These are phyloP conservation scores for Anguilla obscura DNA, from an alignment of 2,797 vertebrate species.

Conservation along the genomic window DNA sequence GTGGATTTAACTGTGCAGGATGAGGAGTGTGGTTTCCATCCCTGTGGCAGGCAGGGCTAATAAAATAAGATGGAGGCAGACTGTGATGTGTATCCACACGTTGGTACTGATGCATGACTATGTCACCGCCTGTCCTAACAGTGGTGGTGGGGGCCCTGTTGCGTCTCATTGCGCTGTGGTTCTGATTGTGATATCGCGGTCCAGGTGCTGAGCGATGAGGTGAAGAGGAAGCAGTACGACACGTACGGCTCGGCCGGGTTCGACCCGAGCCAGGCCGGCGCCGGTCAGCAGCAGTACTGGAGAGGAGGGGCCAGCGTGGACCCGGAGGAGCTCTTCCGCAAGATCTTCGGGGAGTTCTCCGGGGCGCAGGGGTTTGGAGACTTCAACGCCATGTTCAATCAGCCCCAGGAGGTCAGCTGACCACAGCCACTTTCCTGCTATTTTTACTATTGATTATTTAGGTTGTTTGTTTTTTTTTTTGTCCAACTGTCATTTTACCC, in stretches of 20 bases:
- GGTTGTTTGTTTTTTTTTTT: neutral
- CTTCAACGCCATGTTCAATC: conserved; percentile 85
- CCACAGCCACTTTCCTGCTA: neutral
- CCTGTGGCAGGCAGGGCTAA: neutral
- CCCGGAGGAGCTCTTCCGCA: conserved; percentile 93
- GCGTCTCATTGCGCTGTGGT: neutral
- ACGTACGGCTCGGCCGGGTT: conserved; percentile 83
- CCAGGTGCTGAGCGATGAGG: conserved; percentile 89
- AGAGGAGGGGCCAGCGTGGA: conserved; percentile 78
- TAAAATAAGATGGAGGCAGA: neutral
- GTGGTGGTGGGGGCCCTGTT: neutral
- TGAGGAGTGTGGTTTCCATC: no score
- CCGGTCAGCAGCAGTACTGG: conserved; percentile 81
- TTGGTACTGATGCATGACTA: neutral
- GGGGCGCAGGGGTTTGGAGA: conserved; percentile 83
- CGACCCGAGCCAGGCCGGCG: conserved; percentile 66
- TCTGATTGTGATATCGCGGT: neutral
- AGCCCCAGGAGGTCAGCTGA: conserved; percentile 87
- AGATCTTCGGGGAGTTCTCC: conserved; percentile 95
- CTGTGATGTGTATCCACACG: neutral
- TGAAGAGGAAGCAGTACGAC: conserved; percentile 93
- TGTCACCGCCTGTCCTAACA: neutral
- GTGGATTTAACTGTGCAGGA: neutral
- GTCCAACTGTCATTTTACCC: neutral
- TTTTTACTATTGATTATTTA: neutral